Evolutionary conservation across 2,113 vertebrate species (phyloP).

Genomic region (Eonycteris spelaea): DNA sequence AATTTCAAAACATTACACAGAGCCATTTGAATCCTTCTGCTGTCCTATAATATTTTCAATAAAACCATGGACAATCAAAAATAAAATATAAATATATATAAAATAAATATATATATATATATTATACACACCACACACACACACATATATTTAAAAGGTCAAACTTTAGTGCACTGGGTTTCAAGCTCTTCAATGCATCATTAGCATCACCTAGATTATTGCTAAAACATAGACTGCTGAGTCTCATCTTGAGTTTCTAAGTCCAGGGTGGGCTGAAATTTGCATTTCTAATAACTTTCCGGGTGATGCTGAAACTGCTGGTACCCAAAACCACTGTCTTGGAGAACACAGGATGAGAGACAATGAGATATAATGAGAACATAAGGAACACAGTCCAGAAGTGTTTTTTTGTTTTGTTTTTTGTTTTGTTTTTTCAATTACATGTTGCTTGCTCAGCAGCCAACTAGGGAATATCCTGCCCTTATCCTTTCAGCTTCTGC

Average conservation of each 20-base stretch:
- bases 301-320: background rate
- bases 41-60: too few species aligned
- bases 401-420: rapidly evolving
- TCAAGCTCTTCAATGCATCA: background rate
- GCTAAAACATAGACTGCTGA: background rate
- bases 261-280: too few species aligned
- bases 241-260: background rate
- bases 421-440: background rate
- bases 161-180: background rate
- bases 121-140: too few species aligned
- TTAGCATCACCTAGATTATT: background rate
- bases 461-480: rapidly evolving
- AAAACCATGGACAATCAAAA: too few species aligned
- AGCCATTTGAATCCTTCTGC: too few species aligned
- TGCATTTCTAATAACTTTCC: background rate
- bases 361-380: background rate
- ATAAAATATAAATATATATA: too few species aligned
- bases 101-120: too few species aligned
- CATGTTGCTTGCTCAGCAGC: background rate
- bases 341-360: background rate
- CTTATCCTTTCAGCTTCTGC: too few species aligned
- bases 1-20: too few species aligned
- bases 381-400: background rate
- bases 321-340: too few species aligned
- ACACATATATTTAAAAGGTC: background rate